Evolutionary conservation across 1,140 invertebrate species (phyloP), one percentile per base, ranked within the genome.

Genomic region (Drosophila neocordata): DNA sequence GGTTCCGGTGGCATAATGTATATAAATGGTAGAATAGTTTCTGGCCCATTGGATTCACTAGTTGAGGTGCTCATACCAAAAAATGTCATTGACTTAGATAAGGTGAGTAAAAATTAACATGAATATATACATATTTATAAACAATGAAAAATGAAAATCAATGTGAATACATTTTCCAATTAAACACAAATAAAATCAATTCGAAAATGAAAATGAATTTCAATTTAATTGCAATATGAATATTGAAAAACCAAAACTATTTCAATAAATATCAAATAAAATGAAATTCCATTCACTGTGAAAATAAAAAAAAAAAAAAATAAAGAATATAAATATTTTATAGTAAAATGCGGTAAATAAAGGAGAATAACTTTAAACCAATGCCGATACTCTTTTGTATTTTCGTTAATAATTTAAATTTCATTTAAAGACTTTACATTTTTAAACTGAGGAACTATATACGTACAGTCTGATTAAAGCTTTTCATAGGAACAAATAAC

Each of bases 21-120:
- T 58, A 89, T 90, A 80, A 83, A 90, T 53, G 81, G 81, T 79
- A 89, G 77, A 90, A 89, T 83, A 80, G 90, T 81, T 77, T 91
- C 90, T 65, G 90, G 90, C 9, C 90, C 90, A 62, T 60, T 91
- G 74, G 83, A 90, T 5, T 90, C 90, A 31, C 64, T 91, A 0
- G 62, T 81, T 22, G 89, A 83, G 52, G 63, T 78, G n/a, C 75
- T 91, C 24, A 75, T 91, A 67, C 85, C 90, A n/a, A 89, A 90
- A 38, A 78, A 84, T 66, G 73, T 77, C 53, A 72, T 79, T 38
- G 89, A 90, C 57, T 90, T 90, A 71, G 89, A 91, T 89, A 90
- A 91, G 78, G 90, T 91, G 71, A 79, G 69, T 6, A 5, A 13
- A 7, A 24, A 18, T 4, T 13, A 37, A 48, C 12, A 52, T 11